Conservation (phyloP, 2,113 vertebrate species). For the Lucifuga dentata region DNA sequence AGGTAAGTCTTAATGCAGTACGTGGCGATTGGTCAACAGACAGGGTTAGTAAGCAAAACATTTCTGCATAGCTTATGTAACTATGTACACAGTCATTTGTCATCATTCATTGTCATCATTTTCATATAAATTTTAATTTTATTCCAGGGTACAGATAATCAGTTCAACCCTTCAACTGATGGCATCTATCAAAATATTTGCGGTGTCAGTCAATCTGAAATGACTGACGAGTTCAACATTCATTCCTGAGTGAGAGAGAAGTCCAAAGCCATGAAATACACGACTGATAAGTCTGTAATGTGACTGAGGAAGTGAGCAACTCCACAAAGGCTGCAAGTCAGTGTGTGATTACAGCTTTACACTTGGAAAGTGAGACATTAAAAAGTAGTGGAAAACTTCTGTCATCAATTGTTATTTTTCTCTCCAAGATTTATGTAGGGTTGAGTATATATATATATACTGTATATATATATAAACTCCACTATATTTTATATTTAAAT, state of each 20-base stretch:
- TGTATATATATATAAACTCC: no score
- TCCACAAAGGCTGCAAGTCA: neutral
- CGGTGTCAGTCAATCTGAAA: neutral
- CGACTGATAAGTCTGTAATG: neutral
- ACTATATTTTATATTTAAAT: no score
- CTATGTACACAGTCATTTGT: neutral
- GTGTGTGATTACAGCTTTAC: neutral
- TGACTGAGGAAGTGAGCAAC: constrained; percentile 12
- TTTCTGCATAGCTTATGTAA: neutral
- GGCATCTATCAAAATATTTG: constrained; percentile 78
- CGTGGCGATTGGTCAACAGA: constrained; percentile 14
- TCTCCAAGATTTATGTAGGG: no score
- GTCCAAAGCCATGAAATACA: neutral
- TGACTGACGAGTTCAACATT: neutral
- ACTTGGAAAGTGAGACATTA: neutral
- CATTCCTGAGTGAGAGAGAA: constrained; percentile 1
- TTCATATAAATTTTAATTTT: neutral
- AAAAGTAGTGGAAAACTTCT: neutral
- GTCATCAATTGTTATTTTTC: neutral
- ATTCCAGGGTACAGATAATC: constrained; percentile 37
- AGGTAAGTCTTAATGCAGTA: constrained; percentile 59
- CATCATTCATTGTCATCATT: neutral
- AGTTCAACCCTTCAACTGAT: constrained; percentile 38
- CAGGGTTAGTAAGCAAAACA: constrained; percentile 7
- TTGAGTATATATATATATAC: no score